These are phyloP conservation scores for Limnephilus rhombicus DNA, from an alignment of 2,888 invertebrate species.

Conservation along the genomic window DNA sequence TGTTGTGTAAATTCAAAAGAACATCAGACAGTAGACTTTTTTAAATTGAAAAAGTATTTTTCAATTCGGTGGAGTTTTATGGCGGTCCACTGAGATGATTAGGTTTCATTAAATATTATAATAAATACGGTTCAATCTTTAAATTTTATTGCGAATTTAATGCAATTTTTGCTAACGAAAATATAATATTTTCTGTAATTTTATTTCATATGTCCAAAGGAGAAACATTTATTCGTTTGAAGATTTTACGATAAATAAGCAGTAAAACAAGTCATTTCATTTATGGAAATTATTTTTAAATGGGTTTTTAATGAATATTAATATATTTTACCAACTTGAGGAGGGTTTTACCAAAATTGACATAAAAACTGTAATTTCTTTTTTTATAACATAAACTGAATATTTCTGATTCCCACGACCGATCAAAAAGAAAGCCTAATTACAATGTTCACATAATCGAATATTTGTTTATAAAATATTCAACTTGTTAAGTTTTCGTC, in stretches of 20 bases:
- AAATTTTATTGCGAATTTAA: not conserved
- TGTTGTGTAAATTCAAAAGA: not conserved
- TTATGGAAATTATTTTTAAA: not conserved
- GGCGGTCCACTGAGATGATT: not conserved
- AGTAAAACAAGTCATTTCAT: not conserved
- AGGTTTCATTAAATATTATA: not conserved
- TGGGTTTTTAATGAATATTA: not conserved
- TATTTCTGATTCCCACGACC: not conserved
- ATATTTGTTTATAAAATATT: too few relatives aligned
- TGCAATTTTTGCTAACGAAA: not conserved
- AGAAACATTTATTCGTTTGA: not conserved
- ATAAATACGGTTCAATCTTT: not conserved
- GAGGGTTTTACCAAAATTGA: not conserved
- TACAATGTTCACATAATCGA: too few relatives aligned
- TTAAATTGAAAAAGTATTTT: not conserved
- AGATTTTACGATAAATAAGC: not conserved
- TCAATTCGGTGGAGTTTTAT: not conserved
- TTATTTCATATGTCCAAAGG: not conserved
- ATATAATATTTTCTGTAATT: not conserved
- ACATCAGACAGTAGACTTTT: not conserved
- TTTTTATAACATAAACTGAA: not conserved
- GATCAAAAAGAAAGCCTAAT: not conserved
- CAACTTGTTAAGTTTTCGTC: too few relatives aligned
- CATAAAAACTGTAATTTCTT: too few relatives aligned
- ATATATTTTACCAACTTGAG: not conserved